Evolutionary conservation across 2,888 invertebrate genomes (phyloP), one percentile per base, ranked within the genome.

Genomic region (Osmoderma eremita): DNA sequence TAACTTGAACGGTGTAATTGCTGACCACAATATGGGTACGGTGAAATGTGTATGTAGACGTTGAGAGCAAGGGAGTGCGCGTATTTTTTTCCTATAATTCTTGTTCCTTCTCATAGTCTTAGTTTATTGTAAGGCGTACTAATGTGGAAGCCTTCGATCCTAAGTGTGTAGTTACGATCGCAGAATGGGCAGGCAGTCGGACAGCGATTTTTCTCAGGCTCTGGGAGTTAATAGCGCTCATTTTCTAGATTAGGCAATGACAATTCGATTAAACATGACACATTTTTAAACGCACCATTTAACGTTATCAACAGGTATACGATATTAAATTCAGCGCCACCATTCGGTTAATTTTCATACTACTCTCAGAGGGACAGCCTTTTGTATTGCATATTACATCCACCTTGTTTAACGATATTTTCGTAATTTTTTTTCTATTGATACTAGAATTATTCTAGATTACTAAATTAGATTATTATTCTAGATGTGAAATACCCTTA

Each of bases 1-100:
- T 74, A 74, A 74, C 75, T 74, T 75, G n/a, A n/a, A 72, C 73
- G 68, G 15, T 73, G 67, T 74, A 74, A 74, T 75, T 74, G 75
- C 73, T 74, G 73, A 75, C 75, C 75, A 70, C 75, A 75, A 71
- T 73, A 70, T 65, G 63, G 45, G 70, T 61, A 65, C 65, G 56
- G 65, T 48, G 54, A 69, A 68, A 56, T 66, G 66, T 68, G 62
- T 67, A 70, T 69, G 68, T 67, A 67, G 68, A 65, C 69, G 70
- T 69, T 70, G 67, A 71, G 68, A 67, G 58, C 67, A 64, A 69
- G 63, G 61, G 58, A 67, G 56, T 54, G 53, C 20, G 63, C 36
- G 63, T 48, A 67, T 49, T 65, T 65, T 65, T 63, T 20, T 20
- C 39, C 12, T 56, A 50, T 50, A 50, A 50, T 24, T 50, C 50